Evolutionary conservation across 2,113 vertebrate genomes (phyloP).

Genomic region (human): DNA sequence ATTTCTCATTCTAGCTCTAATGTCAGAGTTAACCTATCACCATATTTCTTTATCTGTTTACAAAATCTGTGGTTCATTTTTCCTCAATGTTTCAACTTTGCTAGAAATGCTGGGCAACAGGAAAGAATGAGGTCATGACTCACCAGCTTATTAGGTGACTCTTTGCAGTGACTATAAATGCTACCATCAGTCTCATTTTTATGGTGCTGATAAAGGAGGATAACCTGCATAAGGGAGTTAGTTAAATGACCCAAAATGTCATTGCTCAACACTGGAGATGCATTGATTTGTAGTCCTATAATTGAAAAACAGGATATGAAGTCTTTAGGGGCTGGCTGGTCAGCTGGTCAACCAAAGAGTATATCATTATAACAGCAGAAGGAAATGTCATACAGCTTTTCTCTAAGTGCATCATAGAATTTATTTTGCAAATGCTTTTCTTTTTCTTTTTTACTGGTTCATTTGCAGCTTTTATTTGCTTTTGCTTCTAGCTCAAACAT

Average conservation of each 20-base stretch:
- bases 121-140: slow-evolving; percentile 48
- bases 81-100: slow-evolving; percentile 45
- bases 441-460: slow-evolving; percentile 11
- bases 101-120: slow-evolving; percentile 65
- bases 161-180: slow-evolving; percentile 10
- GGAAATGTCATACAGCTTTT: slow-evolving; percentile 40
- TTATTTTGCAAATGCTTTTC: slow-evolving; percentile 61
- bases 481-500: slow-evolving; percentile 31
- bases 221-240: slow-evolving; percentile 64
- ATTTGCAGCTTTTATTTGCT: slow-evolving; percentile 61
- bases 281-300: slow-evolving; percentile 54
- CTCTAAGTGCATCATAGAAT: slow-evolving; percentile 19
- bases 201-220: slow-evolving; percentile 65
- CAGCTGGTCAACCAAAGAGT: slow-evolving; percentile 70
- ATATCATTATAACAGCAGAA: slow-evolving; percentile 44
- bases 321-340: background rate
- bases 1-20: background rate
- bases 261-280: slow-evolving; percentile 41
- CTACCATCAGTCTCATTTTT: slow-evolving; percentile 56
- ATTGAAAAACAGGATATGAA: slow-evolving; percentile 70
- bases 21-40: background rate
- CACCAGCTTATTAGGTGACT: background rate
- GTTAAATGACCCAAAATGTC: slow-evolving; percentile 76
- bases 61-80: slow-evolving; percentile 54
- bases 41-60: slow-evolving; percentile 40